Evolutionary conservation across 2,888 invertebrate genomes (phyloP).

Genomic region (Diadromus collaris): DNA sequence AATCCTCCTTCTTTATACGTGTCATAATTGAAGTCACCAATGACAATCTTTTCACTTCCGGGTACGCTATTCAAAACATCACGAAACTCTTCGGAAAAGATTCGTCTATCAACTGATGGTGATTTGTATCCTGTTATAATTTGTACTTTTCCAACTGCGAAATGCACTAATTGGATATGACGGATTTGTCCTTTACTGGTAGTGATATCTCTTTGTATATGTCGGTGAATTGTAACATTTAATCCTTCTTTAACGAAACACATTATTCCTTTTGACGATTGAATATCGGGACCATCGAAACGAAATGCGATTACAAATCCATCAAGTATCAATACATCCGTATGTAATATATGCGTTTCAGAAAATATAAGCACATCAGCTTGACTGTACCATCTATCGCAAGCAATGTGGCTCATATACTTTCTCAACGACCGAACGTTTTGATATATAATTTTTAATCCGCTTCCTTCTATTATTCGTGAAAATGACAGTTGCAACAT

Average conservation of each 20-base stretch:
- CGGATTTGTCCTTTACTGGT: conserved; percentile 27
- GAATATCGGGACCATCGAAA: conserved; percentile 17
- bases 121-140: conserved; percentile 54
- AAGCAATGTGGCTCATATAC: conserved; percentile 33
- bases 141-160: conserved; percentile 16
- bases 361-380: conserved; percentile 46
- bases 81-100: conserved; percentile 21
- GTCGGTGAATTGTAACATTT: conserved; percentile 7
- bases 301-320: conserved; percentile 29
- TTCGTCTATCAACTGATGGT: conserved; percentile 29
- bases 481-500: conserved; percentile 21
- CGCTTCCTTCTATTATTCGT: conserved; percentile 15
- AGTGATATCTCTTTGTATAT: conserved; percentile 39
- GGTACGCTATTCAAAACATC: conserved; percentile 10
- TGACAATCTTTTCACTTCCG: conserved; percentile 9
- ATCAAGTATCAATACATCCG: conserved; percentile 15
- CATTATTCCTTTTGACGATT: conserved; percentile 38
- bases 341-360: conserved; percentile 33
- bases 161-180: conserved; percentile 40
- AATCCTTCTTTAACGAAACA: conserved; percentile 28
- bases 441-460: conserved; percentile 49
- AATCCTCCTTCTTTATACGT: conserved; percentile 26
- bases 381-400: conserved; percentile 44
- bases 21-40: conserved; percentile 45
- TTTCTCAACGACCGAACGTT: conserved; percentile 48